Evolutionary conservation across 2,888 invertebrate species (phyloP).

Genomic region (Lumbricus terrestris): DNA sequence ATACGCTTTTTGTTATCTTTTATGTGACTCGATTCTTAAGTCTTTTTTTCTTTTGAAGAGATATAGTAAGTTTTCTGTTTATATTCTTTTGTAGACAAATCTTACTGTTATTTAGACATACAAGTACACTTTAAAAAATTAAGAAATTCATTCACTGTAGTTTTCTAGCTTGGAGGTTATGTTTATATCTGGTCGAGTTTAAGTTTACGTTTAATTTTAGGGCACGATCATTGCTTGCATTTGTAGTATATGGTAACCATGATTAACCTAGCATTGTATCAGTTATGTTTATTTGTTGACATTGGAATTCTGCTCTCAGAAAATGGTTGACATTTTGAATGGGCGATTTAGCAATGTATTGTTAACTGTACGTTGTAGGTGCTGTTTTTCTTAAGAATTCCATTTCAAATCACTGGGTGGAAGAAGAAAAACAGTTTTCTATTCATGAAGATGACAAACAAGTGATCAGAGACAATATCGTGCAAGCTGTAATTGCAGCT

Average conservation of each 20-base stretch:
- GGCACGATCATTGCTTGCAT: background rate
- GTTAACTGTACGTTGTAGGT: constrained; percentile 56
- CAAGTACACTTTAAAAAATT: background rate
- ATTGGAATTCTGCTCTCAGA: background rate
- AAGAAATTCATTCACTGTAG: background rate
- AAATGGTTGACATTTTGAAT: background rate
- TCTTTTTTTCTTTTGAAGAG: background rate
- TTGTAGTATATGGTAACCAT: background rate
- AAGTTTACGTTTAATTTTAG: background rate
- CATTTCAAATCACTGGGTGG: constrained; percentile 81
- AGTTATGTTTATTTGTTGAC: background rate
- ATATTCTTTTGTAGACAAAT: background rate
- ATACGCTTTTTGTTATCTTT: background rate
- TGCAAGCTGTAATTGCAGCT: constrained; percentile 91
- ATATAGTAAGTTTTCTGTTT: background rate
- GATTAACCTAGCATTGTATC: background rate
- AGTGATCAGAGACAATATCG: constrained; percentile 85
- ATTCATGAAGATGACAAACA: constrained; percentile 95
- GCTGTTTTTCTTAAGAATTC: constrained; percentile 95
- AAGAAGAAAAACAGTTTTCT: constrained; percentile 71
- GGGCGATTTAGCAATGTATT: background rate
- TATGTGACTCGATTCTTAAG: background rate
- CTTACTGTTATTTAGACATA: background rate
- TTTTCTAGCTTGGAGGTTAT: background rate
- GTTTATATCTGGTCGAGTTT: background rate